Evolutionary conservation across 2,797 vertebrate species (phyloP).

Genomic region (Hyperoplus lanceolatus): DNA sequence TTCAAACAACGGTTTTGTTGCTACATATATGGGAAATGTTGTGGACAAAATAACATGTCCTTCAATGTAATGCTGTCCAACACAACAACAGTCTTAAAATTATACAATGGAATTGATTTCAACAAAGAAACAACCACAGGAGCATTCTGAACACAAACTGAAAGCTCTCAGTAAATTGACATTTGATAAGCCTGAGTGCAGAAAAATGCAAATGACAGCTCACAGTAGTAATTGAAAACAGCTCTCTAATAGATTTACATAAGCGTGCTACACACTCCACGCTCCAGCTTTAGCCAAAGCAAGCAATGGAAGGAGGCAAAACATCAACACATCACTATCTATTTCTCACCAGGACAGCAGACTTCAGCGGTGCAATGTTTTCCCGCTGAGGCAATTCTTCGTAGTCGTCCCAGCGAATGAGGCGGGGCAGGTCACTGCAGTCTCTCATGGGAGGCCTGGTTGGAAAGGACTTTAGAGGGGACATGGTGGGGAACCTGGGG

Average conservation of each 20-base stretch:
- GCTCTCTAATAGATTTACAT: background rate
- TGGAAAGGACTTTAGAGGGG: conserved; percentile 93
- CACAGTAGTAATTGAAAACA: background rate
- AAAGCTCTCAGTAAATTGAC: background rate
- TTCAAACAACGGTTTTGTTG: background rate
- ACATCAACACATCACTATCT: background rate
- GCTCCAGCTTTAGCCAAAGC: background rate
- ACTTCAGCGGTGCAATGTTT: conserved; percentile 84
- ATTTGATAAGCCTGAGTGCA: background rate
- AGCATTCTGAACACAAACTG: background rate
- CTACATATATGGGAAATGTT: background rate
- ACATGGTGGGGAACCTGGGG: conserved; percentile 87
- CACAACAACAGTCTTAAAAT: background rate
- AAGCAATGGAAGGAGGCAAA: background rate
- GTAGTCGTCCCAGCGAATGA: conserved; percentile 90
- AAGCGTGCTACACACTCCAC: background rate
- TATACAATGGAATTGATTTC: background rate
- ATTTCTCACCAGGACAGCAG: conserved; percentile 75
- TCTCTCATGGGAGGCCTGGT: conserved; percentile 79
- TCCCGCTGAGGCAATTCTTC: conserved; percentile 83
- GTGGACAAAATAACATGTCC: background rate
- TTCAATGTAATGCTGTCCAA: background rate
- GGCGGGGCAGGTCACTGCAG: conserved; percentile 86
- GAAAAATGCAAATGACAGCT: background rate
- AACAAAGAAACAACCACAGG: background rate